phyloP scores from a whole-genome alignment of 2,888 invertebrate genomes.

The Diloba caeruleocephala region DNA sequence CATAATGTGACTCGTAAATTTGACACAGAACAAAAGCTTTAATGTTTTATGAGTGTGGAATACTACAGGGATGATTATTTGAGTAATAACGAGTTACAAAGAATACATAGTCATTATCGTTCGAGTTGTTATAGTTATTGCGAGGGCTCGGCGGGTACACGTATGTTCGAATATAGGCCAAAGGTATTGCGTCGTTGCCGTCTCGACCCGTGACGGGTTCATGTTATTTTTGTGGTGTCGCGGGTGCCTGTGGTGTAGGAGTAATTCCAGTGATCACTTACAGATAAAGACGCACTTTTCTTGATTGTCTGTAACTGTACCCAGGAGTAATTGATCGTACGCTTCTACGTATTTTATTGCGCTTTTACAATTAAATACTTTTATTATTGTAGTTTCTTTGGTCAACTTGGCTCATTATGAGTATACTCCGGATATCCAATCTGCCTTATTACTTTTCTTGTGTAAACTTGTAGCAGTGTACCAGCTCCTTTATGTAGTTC shows the following conservation, averaged over 20 bases:
- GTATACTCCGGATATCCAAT: constrained; percentile 9
- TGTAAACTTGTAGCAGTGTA: constrained; percentile 28
- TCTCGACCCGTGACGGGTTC: constrained; percentile 71
- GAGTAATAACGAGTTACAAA: constrained; percentile 45
- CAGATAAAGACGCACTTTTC: constrained; percentile 62
- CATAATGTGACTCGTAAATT: constrained; percentile 29
- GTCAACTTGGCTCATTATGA: constrained; percentile 8
- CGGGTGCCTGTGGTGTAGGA: constrained; percentile 75
- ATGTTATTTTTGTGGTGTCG: constrained; percentile 82
- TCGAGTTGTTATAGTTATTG: constrained; percentile 64
- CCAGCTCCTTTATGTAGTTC: constrained; percentile 51
- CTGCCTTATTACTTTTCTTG: constrained; percentile 13
- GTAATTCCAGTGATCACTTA: constrained; percentile 70
- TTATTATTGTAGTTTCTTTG: constrained; percentile 14
- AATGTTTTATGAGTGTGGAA: constrained; percentile 33
- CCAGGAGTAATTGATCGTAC: constrained; percentile 26
- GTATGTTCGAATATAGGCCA: constrained; percentile 77
- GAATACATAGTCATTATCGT: constrained; percentile 56
- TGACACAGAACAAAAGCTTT: constrained; percentile 28
- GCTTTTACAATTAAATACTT: constrained; percentile 5
- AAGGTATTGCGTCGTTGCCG: constrained; percentile 66
- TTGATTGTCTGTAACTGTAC: constrained; percentile 48
- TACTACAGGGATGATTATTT: constrained; percentile 31
- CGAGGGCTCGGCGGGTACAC: constrained; percentile 65
- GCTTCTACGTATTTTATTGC: constrained; percentile 5